Conservation (phyloP, 2,113 vertebrate genomes). For the Gadus chalcogrammus region DNA sequence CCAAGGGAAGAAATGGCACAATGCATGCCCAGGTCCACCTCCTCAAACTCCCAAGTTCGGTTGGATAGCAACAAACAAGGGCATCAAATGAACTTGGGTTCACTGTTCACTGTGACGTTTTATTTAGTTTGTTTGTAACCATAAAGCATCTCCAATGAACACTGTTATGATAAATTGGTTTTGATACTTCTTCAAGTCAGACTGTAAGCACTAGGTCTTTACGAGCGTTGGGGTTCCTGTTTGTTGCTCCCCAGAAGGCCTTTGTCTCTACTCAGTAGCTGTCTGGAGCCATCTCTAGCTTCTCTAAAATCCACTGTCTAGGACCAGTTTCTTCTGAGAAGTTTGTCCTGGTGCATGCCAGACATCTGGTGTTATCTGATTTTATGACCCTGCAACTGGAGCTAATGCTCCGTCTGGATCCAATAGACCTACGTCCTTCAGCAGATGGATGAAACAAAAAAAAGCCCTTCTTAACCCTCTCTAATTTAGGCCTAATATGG, state of each 20-base stretch:
- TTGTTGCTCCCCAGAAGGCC: not conserved
- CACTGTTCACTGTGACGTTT: too few species aligned
- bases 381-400: constrained; percentile 57
- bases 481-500: constrained; percentile 8
- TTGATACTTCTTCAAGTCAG: not conserved
- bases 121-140: too few species aligned
- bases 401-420: constrained; percentile 39
- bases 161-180: not conserved
- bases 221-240: not conserved
- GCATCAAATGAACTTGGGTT: too few species aligned
- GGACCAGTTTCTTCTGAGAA: not conserved
- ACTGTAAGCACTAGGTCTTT: not conserved
- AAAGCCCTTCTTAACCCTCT: not conserved
- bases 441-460: constrained; percentile 2
- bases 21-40: not conserved
- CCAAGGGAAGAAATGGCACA: not conserved
- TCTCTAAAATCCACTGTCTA: not conserved
- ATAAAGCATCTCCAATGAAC: not conserved
- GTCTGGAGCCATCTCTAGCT: constrained; percentile 21
- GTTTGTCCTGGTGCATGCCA: constrained; percentile 38
- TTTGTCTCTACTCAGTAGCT: constrained; percentile 27
- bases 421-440: constrained; percentile 26
- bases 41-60: not conserved
- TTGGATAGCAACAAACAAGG: too few species aligned
- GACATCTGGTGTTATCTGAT: constrained; percentile 65